These are phyloP conservation scores for Sebastes miniatus DNA, from an alignment of 2,797 vertebrate species.

Conservation along the genomic window DNA sequence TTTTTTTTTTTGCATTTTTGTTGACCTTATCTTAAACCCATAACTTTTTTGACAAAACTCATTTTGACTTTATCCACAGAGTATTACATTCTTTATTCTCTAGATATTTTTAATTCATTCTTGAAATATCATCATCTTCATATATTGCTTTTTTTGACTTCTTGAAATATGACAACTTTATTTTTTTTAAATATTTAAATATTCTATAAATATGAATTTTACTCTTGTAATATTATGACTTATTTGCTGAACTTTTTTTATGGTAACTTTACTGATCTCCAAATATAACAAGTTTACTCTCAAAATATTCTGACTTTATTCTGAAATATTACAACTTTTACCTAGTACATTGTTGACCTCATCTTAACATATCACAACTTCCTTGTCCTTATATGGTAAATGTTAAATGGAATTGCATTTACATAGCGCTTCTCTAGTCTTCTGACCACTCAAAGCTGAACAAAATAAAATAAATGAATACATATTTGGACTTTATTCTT, in stretches of 20 bases:
- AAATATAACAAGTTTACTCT: not conserved
- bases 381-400: not conserved
- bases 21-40: no score
- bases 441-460: no score
- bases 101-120: not conserved
- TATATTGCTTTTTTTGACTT: not conserved
- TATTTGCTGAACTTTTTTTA: no score
- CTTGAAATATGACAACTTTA: not conserved
- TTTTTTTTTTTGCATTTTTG: no score
- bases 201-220: not conserved
- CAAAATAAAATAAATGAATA: not conserved
- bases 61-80: not conserved
- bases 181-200: not conserved
- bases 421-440: no score
- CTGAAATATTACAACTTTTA: not conserved
- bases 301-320: not conserved
- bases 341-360: not conserved
- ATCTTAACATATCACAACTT: not conserved
- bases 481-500: not conserved
- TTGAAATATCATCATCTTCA: not conserved
- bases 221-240: not conserved
- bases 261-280: no score
- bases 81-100: not conserved
- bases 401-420: no score
- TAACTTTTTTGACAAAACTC: not conserved